phyloP scores from a whole-genome alignment of 2,797 vertebrate genomes.

The Alectoris magna region DNA sequence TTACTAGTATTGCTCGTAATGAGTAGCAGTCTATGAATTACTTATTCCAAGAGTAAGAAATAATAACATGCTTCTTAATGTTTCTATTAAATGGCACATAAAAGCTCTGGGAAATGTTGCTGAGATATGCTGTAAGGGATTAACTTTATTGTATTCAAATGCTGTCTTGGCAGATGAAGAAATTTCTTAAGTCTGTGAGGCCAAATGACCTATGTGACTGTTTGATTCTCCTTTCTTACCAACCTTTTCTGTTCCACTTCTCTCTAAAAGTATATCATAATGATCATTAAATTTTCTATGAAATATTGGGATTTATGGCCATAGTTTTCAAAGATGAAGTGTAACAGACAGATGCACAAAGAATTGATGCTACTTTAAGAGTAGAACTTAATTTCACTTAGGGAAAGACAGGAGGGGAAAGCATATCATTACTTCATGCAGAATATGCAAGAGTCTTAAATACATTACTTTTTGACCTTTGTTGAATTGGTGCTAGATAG shows the following conservation, averaged over 20 bases:
- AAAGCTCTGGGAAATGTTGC: neutral
- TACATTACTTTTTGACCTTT: neutral
- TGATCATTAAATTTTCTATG: neutral
- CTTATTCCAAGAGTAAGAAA: neutral
- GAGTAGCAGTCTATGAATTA: neutral
- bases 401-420: neutral
- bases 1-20: neutral
- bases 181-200: neutral
- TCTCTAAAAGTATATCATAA: neutral
- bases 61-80: neutral
- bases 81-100: neutral
- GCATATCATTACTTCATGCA: neutral
- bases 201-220: neutral
- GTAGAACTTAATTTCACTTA: neutral
- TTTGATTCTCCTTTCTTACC: neutral
- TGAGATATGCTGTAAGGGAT: neutral
- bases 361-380: neutral
- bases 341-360: neutral
- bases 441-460: neutral
- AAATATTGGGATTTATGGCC: neutral
- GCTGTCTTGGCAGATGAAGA: neutral
- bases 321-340: neutral
- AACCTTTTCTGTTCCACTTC: neutral
- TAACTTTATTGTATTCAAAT: conserved; percentile 12
- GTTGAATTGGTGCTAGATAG: neutral